Base-by-base conservation (phyloP, 1,140 invertebrate genomes). In the Radopholus similis region DNA sequence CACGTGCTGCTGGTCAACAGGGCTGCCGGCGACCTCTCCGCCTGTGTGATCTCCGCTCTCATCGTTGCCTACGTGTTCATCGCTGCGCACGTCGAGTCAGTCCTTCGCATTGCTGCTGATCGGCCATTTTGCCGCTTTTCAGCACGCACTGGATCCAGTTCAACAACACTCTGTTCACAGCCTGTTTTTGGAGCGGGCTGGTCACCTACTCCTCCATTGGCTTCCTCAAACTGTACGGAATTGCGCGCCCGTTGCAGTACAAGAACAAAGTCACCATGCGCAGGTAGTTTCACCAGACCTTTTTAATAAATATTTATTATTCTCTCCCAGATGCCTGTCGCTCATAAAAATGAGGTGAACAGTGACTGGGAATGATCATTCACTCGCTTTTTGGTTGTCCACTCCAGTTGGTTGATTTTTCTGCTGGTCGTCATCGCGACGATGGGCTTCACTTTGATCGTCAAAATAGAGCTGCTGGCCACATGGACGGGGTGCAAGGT, bases 261-360 rank as follows among this genome's bases (percentile, higher is more conserved):
- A 66, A 70, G 30, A 70, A 75, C 56, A 68, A 56, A 55, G 68
- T 77, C 11, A 77, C 75, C 9, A 77, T 77, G 76, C 59, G 65
- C 30, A 67, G 70, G 42, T 77, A 68, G 26, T 28, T 72, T 8
- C 57, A 71, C 21, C 38, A 62, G 26, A 51, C 57, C 15, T 9
- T 42, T 21, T 37, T 64, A 28, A 64, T n/a, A 23, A 0, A 28
- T 26, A 64, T 9, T 60, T 15, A n/a, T 34, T 18, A 44, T 23
- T 8, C 55, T 55, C 23, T 13, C 21, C 53, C 34, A 34, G 28
- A 15, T 23, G 8, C n/a, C 38, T 23, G 18, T 13, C 21, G 28
- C 15, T 55, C n/a, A 59, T 55, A 21, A 57, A 65, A 35, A 55
- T 47, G 49, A 35, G 49, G 28, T 60, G 38, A 18, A 18, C 26